These are phyloP conservation scores for Mustela lutreola DNA, from an alignment of 2,113 vertebrate genomes.

Conservation along the genomic window DNA sequence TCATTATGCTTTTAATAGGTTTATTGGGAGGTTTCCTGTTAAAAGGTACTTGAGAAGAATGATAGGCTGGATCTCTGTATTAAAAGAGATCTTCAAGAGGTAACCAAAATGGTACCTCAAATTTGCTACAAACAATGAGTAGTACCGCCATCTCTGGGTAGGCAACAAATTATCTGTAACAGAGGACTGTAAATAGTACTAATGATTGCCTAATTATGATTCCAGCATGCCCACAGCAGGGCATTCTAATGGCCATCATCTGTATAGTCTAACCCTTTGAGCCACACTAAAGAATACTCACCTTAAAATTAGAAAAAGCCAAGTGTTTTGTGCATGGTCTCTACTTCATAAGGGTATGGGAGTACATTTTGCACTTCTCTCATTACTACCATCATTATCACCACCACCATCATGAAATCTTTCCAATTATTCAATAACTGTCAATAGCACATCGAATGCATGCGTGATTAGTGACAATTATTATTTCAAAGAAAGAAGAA, in stretches of 20 bases:
- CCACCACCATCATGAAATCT: not conserved
- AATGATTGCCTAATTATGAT: not conserved
- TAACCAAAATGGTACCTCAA: conserved; percentile 47
- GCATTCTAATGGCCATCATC: not conserved
- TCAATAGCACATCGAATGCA: not conserved
- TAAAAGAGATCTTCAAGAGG: conserved; percentile 59
- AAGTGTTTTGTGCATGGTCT: not conserved
- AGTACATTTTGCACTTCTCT: not conserved
- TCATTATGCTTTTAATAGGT: conserved; percentile 87
- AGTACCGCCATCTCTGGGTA: not conserved
- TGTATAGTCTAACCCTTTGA: not conserved
- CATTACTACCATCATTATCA: not conserved
- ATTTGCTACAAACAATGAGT: not conserved
- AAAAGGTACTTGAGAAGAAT: conserved; percentile 80
- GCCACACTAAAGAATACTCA: not conserved
- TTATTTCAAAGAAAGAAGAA: not conserved
- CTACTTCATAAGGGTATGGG: not conserved
- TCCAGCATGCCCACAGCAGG: not conserved
- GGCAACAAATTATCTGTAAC: not conserved
- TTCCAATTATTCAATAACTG: not conserved
- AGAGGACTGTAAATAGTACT: not conserved
- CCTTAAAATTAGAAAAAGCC: not conserved
- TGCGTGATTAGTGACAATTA: not conserved
- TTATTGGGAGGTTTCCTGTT: conserved; percentile 85
- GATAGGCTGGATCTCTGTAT: conserved; percentile 56